These are phyloP conservation scores for Tineola bisselliella DNA, from an alignment of 2,888 invertebrate genomes.

Conservation along the genomic window DNA sequence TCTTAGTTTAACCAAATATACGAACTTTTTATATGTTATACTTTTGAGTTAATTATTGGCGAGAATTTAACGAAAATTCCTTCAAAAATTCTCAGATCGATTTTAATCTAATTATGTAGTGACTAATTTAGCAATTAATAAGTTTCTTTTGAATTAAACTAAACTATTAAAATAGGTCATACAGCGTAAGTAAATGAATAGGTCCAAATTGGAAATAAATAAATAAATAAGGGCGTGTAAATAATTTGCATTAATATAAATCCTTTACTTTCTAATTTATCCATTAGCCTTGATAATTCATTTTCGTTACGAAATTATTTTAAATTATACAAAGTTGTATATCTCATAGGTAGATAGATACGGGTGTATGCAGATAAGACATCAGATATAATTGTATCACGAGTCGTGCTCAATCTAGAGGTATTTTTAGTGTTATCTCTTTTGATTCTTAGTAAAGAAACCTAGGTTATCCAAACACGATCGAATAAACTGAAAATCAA, in stretches of 20 bases:
- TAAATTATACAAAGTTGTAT: neutral
- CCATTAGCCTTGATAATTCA: neutral
- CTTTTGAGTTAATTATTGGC: too few species aligned
- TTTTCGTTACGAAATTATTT: neutral
- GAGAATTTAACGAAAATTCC: too few species aligned
- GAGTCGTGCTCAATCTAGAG: constrained; percentile 1
- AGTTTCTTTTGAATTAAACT: too few species aligned
- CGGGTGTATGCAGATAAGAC: neutral
- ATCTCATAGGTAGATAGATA: neutral
- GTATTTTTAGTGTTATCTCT: constrained; percentile 11
- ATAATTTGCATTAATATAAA: neutral
- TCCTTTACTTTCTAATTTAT: neutral
- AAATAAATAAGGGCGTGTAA: neutral
- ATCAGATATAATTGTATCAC: constrained; percentile 9
- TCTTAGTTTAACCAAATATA: too few species aligned
- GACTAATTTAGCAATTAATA: too few species aligned
- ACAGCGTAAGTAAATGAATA: too few species aligned
- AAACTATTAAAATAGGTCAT: too few species aligned
- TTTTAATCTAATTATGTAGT: too few species aligned
- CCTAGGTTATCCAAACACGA: neutral
- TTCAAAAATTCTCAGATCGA: too few species aligned
- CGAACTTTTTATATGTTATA: too few species aligned
- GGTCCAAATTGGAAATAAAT: too few species aligned
- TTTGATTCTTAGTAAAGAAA: neutral
- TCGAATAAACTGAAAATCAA: neutral